Percentiles rank a stretch among this genome's conserved stretches.
Conservation (phyloP, 2,888 invertebrate genomes). For the Tetheella fluctuosa region DNA sequence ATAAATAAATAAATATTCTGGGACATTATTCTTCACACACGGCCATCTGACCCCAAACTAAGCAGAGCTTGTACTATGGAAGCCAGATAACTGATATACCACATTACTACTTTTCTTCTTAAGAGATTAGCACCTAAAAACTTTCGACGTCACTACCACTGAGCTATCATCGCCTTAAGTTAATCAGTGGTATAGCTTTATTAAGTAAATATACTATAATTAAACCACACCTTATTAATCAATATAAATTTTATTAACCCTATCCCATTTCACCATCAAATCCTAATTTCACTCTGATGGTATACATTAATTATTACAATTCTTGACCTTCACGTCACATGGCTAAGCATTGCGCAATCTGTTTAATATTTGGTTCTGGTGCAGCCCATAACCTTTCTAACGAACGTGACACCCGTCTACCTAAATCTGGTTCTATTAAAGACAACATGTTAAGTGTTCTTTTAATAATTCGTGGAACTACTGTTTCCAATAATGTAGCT, state of each 20-base stretch:
- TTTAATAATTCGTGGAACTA: slow-evolving; percentile 66
- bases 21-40: too few relatives aligned
- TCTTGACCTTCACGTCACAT: slow-evolving; percentile 14
- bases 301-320: neutral
- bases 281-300: neutral
- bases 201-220: too few relatives aligned
- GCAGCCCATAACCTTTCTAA: slow-evolving; percentile 23
- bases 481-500: slow-evolving; percentile 19
- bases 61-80: too few relatives aligned
- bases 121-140: too few relatives aligned
- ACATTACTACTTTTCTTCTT: too few relatives aligned
- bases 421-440: slow-evolving; percentile 90
- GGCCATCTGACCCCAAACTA: too few relatives aligned
- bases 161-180: too few relatives aligned
- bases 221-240: too few relatives aligned
- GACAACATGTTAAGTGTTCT: slow-evolving; percentile 90
- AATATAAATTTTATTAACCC: neutral
- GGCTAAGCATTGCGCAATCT: slow-evolving; percentile 20
- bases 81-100: too few relatives aligned
- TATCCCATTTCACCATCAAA: neutral
- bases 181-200: too few relatives aligned
- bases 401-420: slow-evolving; percentile 81
- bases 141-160: too few relatives aligned
- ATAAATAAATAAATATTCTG: too few relatives aligned
- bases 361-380: slow-evolving; percentile 11